A percentile compares a stretch with the other conserved stretches of the same genome.
Conservation (phyloP, 1,140 invertebrate genomes). For the Formica selysi region DNA sequence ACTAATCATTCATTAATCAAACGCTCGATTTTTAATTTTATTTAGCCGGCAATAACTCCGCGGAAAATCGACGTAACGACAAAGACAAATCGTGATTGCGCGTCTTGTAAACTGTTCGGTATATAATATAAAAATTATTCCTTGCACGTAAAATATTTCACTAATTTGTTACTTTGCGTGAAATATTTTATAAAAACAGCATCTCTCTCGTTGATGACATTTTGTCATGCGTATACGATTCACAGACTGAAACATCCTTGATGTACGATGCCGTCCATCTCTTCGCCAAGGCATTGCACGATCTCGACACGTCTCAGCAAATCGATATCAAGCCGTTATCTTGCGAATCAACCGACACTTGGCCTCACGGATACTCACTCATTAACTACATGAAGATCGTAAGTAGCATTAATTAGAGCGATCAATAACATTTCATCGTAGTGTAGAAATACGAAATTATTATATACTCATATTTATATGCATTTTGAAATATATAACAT, state of each 20-base stretch:
- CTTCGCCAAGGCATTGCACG: constrained; percentile 97
- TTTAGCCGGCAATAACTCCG: no score
- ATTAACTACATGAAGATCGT: constrained; percentile 99
- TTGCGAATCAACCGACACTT: constrained; percentile 96
- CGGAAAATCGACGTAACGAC: no score
- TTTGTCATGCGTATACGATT: constrained; percentile 50
- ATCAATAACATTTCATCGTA: neutral
- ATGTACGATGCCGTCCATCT: constrained; percentile 98
- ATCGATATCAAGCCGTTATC: constrained; percentile 95
- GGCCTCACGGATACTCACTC: constrained; percentile 97
- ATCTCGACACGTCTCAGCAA: constrained; percentile 95
- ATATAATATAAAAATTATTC: neutral
- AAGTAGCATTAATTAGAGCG: constrained; percentile 82
- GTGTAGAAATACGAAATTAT: neutral
- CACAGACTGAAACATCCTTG: constrained; percentile 96
- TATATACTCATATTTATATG: no score
- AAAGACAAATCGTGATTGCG: no score
- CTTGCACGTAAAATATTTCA: neutral
- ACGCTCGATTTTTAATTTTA: no score
- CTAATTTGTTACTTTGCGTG: neutral
- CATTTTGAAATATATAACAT: neutral
- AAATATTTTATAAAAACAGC: constrained; percentile 6
- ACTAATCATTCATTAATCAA: no score
- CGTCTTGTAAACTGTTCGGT: no score
- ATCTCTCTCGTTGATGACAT: neutral